Evolutionary conservation across 2,113 vertebrate species (phyloP).

Genomic region (Pipa parva): DNA sequence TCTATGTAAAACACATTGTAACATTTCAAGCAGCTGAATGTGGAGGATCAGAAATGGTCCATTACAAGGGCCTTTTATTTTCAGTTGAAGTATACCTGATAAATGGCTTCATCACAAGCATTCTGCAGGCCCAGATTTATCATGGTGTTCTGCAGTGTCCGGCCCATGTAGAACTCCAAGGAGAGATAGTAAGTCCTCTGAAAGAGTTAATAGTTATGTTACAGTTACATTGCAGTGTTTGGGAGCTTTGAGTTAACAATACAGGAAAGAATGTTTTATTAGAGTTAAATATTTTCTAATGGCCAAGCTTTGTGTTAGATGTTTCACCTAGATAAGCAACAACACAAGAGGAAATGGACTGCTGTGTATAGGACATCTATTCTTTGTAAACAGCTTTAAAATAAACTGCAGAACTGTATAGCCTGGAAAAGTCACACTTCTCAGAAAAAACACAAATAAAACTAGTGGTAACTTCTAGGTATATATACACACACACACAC

Average conservation of each 20-base stretch:
- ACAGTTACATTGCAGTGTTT: background rate
- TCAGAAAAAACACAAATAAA: too few relatives aligned
- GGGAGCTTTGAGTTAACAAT: background rate
- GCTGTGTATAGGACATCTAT: background rate
- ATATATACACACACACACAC: too few relatives aligned
- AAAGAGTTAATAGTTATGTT: conserved; percentile 14
- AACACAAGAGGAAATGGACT: background rate
- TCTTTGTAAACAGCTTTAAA: background rate
- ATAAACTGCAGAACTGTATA: too few relatives aligned
- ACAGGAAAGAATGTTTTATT: background rate
- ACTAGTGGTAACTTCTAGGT: too few relatives aligned
- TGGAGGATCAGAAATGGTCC: background rate
- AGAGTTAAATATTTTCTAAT: background rate
- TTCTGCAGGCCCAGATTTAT: conserved; percentile 94
- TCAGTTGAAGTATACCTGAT: conserved; percentile 70
- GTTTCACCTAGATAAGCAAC: too few relatives aligned
- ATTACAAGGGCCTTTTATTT: background rate
- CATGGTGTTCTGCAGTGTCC: conserved; percentile 94
- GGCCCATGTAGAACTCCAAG: conserved; percentile 95
- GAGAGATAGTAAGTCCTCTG: conserved; percentile 95
- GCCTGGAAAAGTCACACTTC: too few relatives aligned
- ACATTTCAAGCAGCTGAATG: background rate
- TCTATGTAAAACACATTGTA: background rate
- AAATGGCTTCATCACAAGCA: conserved; percentile 90
- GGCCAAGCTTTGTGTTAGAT: too few relatives aligned